These are phyloP conservation scores for Synergus japonicus DNA, from an alignment of 2,888 invertebrate genomes.

Conservation along the genomic window DNA sequence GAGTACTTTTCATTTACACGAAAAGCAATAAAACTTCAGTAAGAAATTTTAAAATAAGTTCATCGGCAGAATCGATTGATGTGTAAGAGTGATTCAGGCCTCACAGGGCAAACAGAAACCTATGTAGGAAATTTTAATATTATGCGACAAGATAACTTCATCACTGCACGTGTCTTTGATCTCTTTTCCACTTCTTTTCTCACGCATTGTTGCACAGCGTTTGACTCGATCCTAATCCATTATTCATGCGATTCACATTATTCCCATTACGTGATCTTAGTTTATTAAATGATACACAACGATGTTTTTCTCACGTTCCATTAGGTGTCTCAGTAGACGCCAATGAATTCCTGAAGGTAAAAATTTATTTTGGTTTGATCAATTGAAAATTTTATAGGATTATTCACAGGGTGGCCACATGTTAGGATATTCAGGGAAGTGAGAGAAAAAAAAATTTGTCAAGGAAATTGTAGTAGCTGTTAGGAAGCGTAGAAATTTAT, in stretches of 20 bases:
- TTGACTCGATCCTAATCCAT: constrained; percentile 12
- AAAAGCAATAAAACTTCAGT: constrained; percentile 1
- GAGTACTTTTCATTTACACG: not conserved
- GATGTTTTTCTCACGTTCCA: constrained; percentile 30
- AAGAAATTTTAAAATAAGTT: not conserved
- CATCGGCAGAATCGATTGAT: constrained; percentile 1
- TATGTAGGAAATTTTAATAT: constrained; percentile 11
- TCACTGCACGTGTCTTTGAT: constrained; percentile 6
- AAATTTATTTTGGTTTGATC: not conserved
- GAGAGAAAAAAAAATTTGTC: no score
- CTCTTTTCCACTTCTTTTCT: constrained; percentile 39
- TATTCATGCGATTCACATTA: constrained; percentile 25
- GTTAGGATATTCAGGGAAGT: no score
- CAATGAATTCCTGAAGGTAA: not conserved
- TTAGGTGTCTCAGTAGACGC: not conserved
- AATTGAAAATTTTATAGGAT: not conserved
- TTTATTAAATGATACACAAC: constrained; percentile 4
- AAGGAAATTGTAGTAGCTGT: no score
- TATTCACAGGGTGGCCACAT: no score
- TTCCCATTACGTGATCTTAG: constrained; percentile 30
- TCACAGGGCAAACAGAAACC: not conserved
- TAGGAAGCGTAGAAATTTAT: no score
- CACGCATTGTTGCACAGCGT: constrained; percentile 20
- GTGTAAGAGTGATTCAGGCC: constrained; percentile 24
- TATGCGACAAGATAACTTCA: constrained; percentile 11